phyloP scores from a whole-genome alignment of 2,113 vertebrate species.

The Ploceus nigricollis region DNA sequence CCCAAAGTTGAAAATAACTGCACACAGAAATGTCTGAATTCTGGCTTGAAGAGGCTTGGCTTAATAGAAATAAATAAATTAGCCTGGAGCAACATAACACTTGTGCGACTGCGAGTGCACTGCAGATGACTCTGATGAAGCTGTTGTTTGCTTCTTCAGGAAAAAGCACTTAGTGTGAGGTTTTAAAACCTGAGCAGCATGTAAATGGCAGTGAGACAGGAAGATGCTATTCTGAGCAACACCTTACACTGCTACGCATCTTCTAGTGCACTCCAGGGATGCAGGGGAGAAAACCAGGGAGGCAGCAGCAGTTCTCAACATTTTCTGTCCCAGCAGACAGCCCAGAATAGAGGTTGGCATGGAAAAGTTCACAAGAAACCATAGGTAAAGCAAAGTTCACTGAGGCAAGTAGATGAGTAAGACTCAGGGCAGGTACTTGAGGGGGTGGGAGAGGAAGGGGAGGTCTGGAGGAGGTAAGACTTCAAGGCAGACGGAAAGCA shows the following conservation, averaged over 20 bases:
- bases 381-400: neutral
- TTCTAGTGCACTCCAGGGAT: conserved; percentile 31
- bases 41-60: neutral
- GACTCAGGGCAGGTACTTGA: neutral
- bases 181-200: conserved; percentile 65
- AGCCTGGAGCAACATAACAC: conserved; percentile 16
- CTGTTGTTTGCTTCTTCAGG: conserved; percentile 50
- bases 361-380: neutral
- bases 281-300: neutral
- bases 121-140: conserved; percentile 62
- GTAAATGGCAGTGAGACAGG: conserved; percentile 56
- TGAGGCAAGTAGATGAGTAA: neutral
- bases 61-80: conserved; percentile 61
- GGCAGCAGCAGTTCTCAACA: neutral
- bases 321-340: neutral
- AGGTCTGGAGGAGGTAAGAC: neutral
- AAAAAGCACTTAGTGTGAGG: conserved; percentile 46
- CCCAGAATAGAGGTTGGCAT: neutral
- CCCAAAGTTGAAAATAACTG: neutral
- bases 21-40: neutral
- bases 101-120: conserved; percentile 22
- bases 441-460: conserved; percentile 4
- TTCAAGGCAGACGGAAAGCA: conserved; percentile 24
- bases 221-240: conserved; percentile 34
- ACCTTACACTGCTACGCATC: conserved; percentile 7